phyloP scores from a whole-genome alignment of 2,797 vertebrate genomes.

The Leptatherina wallacei region DNA sequence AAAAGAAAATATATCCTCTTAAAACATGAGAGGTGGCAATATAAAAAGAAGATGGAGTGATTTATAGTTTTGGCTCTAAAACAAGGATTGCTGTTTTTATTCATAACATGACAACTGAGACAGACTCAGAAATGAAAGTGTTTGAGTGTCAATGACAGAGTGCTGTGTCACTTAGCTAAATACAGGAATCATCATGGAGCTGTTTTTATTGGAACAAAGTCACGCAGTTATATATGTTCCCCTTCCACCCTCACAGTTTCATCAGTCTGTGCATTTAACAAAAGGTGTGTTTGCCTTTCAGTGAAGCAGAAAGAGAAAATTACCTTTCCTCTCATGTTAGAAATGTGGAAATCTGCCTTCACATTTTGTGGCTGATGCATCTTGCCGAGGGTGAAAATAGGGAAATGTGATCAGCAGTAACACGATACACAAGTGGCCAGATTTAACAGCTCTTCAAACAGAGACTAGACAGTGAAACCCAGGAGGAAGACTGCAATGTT shows the following conservation, averaged over 20 bases:
- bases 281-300: not conserved
- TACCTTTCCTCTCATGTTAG: conserved; percentile 57
- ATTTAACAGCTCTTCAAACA: conserved; percentile 81
- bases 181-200: conserved; percentile 25
- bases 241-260: not conserved
- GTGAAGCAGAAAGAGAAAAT: conserved; percentile 26
- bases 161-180: conserved; percentile 41
- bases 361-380: conserved; percentile 74
- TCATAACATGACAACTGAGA: conserved; percentile 36
- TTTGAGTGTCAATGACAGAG: conserved; percentile 21
- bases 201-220: conserved; percentile 10
- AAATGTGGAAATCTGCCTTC: conserved; percentile 77
- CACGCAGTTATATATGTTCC: conserved; percentile 13
- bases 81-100: conserved; percentile 1
- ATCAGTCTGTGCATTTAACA: not conserved
- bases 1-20: not conserved
- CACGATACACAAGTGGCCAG: conserved; percentile 72
- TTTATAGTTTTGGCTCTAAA: not conserved
- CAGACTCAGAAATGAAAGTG: conserved; percentile 38
- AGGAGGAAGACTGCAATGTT: conserved; percentile 72
- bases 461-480: conserved; percentile 69
- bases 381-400: conserved; percentile 66
- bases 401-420: conserved; percentile 82
- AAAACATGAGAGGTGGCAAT: not conserved
- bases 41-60: not conserved